These are phyloP conservation scores for Nipponia nippon DNA, from an alignment of 2,113 vertebrate genomes.

Conservation along the genomic window DNA sequence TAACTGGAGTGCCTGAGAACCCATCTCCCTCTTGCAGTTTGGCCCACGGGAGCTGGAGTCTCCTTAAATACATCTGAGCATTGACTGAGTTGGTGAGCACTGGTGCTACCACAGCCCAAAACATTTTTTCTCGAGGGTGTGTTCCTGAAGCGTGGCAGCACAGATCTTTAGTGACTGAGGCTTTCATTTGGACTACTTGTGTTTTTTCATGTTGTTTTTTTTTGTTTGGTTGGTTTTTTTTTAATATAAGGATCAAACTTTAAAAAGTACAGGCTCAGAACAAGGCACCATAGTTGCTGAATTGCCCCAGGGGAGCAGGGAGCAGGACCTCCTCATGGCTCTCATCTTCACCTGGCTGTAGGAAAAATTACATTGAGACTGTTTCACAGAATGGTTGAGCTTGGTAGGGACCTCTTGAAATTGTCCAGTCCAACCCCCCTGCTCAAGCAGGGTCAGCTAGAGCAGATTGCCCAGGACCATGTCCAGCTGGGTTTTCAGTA, in stretches of 20 bases:
- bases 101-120: not conserved
- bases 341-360: accelerated
- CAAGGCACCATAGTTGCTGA: not conserved
- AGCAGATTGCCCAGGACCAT: not conserved
- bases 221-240: not conserved
- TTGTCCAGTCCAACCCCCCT: accelerated
- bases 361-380: not conserved
- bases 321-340: not conserved
- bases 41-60: accelerated
- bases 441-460: not conserved
- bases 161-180: not conserved
- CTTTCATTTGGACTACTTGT: not conserved
- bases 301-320: not conserved
- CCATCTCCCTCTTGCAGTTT: not conserved
- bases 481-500: not conserved
- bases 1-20: not conserved
- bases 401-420: not conserved
- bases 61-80: not conserved
- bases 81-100: not conserved
- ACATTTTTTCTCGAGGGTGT: accelerated
- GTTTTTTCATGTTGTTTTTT: not conserved
- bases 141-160: not conserved
- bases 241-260: not conserved
- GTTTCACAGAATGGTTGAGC: not conserved
- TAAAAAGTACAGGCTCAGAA: not conserved